These are phyloP conservation scores for Ochotona princeps DNA, from an alignment of 2,113 vertebrate genomes.

Conservation along the genomic window DNA sequence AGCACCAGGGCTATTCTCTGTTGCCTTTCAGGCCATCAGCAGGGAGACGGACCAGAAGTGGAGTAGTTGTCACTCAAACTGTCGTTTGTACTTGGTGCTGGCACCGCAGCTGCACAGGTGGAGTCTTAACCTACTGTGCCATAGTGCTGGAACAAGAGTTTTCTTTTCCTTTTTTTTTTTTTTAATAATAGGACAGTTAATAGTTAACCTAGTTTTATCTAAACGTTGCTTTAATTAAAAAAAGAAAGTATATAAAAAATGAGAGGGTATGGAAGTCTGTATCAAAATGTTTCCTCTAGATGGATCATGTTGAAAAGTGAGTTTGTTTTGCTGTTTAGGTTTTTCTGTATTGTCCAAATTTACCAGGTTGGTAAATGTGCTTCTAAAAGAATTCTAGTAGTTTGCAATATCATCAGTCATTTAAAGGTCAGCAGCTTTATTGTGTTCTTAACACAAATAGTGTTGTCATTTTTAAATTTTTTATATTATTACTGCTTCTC, in stretches of 20 bases:
- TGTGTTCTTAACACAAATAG: not conserved
- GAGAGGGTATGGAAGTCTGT: not conserved
- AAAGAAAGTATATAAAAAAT: not conserved
- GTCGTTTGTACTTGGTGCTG: no score
- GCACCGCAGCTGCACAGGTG: no score
- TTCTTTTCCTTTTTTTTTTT: no score
- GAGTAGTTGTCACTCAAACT: no score
- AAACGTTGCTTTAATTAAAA: not conserved
- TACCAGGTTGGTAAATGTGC: not conserved
- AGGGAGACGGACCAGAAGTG: no score
- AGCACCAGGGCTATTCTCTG: no score
- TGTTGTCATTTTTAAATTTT: slow-evolving; percentile 8
- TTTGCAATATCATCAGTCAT: not conserved
- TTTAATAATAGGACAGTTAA: not conserved
- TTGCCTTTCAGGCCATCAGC: no score
- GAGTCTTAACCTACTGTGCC: no score
- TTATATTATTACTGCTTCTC: not conserved
- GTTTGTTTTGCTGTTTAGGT: slow-evolving; percentile 33
- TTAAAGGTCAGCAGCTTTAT: not conserved
- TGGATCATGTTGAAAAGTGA: not conserved
- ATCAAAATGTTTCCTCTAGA: slow-evolving; percentile 27
- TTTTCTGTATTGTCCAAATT: slow-evolving; percentile 49
- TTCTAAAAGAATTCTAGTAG: not conserved
- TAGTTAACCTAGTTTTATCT: not conserved
- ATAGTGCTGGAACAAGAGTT: no score